phyloP scores from a whole-genome alignment of 37 sponge, comb jelly and placozoan genomes.

The Cliona cf. orientalis region DNA sequence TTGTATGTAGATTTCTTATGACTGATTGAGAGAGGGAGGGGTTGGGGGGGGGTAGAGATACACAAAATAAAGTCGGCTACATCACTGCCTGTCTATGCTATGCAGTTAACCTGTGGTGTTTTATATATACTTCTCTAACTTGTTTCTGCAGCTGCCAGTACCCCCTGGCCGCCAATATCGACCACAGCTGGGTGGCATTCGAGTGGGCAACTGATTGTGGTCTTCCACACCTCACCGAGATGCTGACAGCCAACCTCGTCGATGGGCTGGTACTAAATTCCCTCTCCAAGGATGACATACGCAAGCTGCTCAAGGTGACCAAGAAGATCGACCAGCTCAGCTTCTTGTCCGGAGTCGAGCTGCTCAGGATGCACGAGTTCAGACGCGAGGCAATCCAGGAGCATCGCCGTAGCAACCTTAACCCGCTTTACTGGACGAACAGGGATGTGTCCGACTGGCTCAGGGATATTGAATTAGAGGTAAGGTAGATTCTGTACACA shows the following conservation, averaged over 20 bases:
- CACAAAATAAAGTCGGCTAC: too few relatives aligned
- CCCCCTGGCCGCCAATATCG: constrained; percentile 73
- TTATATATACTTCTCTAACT: background rate
- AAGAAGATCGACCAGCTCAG: constrained; percentile 73
- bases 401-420: constrained; percentile 27
- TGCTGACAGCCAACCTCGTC: constrained; percentile 68
- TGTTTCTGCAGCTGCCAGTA: constrained; percentile 35
- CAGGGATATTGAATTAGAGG: constrained; percentile 61
- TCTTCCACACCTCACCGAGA: constrained; percentile 66
- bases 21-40: too few relatives aligned
- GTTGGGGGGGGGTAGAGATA: too few relatives aligned
- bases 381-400: constrained; percentile 55
- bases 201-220: constrained; percentile 80
- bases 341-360: constrained; percentile 77
- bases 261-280: constrained; percentile 90
- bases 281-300: constrained; percentile 78
- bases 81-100: background rate
- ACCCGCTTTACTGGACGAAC: constrained; percentile 91
- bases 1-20: too few relatives aligned
- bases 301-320: constrained; percentile 70
- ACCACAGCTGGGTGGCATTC: constrained; percentile 86
- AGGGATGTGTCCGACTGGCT: constrained; percentile 83
- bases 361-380: constrained; percentile 81
- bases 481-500: too few relatives aligned
- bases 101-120: background rate